A percentile compares a stretch with the other conserved stretches of the same genome.
These are phyloP conservation scores for Perdita meconis DNA, from an alignment of 2,888 invertebrate genomes.

Conservation along the genomic window DNA sequence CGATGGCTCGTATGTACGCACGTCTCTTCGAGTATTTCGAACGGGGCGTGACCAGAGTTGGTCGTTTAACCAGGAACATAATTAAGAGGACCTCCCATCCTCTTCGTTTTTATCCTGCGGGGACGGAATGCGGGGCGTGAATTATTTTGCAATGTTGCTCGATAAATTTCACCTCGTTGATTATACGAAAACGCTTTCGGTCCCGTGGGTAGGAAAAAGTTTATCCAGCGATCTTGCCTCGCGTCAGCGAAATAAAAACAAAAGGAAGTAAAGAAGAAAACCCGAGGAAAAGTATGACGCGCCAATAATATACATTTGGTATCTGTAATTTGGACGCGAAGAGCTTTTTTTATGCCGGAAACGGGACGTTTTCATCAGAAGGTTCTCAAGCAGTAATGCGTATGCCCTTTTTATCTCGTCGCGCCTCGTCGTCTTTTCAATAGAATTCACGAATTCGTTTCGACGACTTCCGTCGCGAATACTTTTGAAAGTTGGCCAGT, in stretches of 20 bases:
- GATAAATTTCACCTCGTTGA: slow-evolving; percentile 73
- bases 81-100: slow-evolving; percentile 63
- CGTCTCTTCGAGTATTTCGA: slow-evolving; percentile 46
- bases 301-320: slow-evolving; percentile 39
- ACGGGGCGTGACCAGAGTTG: slow-evolving; percentile 64
- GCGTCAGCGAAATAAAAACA: background rate
- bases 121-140: slow-evolving; percentile 65
- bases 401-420: background rate
- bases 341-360: slow-evolving; percentile 31
- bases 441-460: background rate
- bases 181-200: slow-evolving; percentile 53
- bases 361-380: background rate
- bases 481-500: slow-evolving; percentile 1
- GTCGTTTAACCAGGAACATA: slow-evolving; percentile 72
- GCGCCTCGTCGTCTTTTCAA: background rate
- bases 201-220: slow-evolving; percentile 37
- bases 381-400: background rate
- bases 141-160: slow-evolving; percentile 68
- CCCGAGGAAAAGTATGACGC: slow-evolving; percentile 32
- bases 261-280: slow-evolving; percentile 16
- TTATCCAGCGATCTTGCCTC: slow-evolving; percentile 32
- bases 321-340: slow-evolving; percentile 14
- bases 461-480: background rate
- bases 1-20: slow-evolving; percentile 22
- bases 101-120: slow-evolving; percentile 54